Conservation (phyloP, 1,140 invertebrate genomes). For the Halotydeus destructor region DNA sequence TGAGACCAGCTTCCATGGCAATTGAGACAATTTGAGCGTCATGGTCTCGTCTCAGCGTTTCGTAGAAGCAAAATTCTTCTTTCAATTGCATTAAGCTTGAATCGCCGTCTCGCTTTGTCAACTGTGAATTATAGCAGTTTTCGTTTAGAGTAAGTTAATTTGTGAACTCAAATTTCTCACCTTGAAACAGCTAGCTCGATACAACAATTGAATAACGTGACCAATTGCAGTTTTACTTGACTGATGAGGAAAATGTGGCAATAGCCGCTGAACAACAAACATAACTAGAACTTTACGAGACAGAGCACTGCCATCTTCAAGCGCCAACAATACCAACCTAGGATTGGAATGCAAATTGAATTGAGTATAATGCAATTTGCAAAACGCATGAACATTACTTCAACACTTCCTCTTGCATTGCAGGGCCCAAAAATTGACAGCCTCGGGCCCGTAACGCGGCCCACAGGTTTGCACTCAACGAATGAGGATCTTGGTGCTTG, state of each 20-base stretch:
- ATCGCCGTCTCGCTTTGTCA: conserved; percentile 70
- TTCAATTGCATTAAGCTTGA: conserved; percentile 96
- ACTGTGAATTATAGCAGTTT: conserved; percentile 5
- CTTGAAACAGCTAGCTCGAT: conserved; percentile 94
- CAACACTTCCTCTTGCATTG: conserved; percentile 19
- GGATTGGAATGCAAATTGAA: conserved; percentile 74
- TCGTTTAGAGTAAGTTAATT: conserved; percentile 7
- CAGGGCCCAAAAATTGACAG: conserved; percentile 95
- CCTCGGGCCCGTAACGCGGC: conserved; percentile 84
- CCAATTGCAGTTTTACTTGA: conserved; percentile 96
- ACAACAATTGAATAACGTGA: conserved; percentile 91
- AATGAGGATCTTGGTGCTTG: conserved; percentile 79
- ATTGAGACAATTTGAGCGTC: conserved; percentile 97
- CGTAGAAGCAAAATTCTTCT: conserved; percentile 88
- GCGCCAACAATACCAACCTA: conserved; percentile 72
- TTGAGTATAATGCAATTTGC: conserved; percentile 7
- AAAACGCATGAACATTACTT: conserved; percentile 2
- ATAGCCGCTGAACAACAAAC: conserved; percentile 90
- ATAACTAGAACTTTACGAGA: conserved; percentile 93
- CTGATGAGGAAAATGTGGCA: conserved; percentile 75
- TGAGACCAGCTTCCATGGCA: conserved; percentile 81
- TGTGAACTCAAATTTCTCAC: conserved; percentile 29
- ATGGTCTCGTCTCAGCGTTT: conserved; percentile 74
- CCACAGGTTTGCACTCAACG: conserved; percentile 72
- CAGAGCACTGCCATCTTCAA: conserved; percentile 89